These are phyloP conservation scores for Catostomus latipinnis DNA, from an alignment of 2,797 vertebrate species.

Conservation along the genomic window DNA sequence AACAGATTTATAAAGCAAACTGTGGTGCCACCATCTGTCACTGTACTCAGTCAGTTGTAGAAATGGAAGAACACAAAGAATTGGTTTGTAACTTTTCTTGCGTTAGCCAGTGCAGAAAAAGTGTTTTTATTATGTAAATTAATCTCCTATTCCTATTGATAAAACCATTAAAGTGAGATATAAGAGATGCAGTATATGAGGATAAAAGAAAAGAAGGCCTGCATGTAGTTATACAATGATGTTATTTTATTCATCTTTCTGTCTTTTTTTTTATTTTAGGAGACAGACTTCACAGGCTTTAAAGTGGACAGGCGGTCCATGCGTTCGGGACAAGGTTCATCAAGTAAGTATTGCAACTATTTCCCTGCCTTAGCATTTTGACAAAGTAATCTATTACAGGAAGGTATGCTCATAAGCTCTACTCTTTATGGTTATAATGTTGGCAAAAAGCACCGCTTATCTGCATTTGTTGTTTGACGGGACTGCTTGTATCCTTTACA, in stretches of 20 bases:
- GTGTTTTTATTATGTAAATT: background rate
- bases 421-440: too few species aligned
- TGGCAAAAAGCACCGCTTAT: too few species aligned
- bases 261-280: conserved; percentile 67
- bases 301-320: conserved; percentile 73
- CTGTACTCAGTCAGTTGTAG: background rate
- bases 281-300: conserved; percentile 86
- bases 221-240: background rate
- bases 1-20: background rate
- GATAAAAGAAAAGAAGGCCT: too few species aligned
- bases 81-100: background rate
- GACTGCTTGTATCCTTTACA: too few species aligned
- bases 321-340: conserved; percentile 69
- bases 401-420: too few species aligned
- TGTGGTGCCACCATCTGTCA: background rate
- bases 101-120: background rate
- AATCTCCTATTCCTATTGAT: background rate
- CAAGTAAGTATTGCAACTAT: conserved; percentile 37
- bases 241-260: background rate
- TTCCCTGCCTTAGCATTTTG: background rate
- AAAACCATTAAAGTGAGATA: background rate
- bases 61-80: background rate
- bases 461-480: too few species aligned
- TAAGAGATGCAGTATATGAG: too few species aligned
- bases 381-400: background rate